Conservation (phyloP, 2,888 invertebrate genomes). For the Nebria brevicollis region DNA sequence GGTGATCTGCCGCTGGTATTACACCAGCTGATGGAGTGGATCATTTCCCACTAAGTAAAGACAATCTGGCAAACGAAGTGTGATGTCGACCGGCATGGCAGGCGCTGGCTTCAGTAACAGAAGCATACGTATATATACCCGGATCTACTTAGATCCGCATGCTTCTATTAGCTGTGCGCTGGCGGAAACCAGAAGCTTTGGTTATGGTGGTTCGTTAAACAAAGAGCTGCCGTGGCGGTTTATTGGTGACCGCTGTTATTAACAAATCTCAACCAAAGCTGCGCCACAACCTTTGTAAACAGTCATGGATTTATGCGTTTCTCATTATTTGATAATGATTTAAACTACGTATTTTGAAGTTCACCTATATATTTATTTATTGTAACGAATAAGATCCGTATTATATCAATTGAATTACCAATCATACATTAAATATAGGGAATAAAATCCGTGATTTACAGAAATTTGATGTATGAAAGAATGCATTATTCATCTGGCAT, state of each 20-base stretch:
- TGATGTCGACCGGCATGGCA: conserved; percentile 26
- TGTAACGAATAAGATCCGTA: no score
- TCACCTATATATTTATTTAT: no score
- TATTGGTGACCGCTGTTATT: neutral
- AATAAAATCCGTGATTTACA: no score
- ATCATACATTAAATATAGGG: no score
- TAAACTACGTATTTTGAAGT: no score
- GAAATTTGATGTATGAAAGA: no score
- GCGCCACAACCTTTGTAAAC: neutral
- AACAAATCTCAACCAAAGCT: neutral
- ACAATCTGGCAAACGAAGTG: conserved; percentile 39
- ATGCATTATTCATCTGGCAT: no score
- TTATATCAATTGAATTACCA: no score
- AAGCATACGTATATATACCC: no score
- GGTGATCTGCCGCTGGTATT: conserved; percentile 6
- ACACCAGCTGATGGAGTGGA: conserved; percentile 22
- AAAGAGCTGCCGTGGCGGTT: neutral
- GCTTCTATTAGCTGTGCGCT: neutral
- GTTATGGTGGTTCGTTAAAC: neutral
- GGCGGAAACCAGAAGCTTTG: neutral
- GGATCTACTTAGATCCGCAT: neutral
- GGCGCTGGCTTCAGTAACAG: neutral
- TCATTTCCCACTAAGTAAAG: conserved; percentile 31
- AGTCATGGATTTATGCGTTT: no score
- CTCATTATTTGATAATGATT: no score